Evolutionary conservation across 2,888 invertebrate species (phyloP), one percentile per base, ranked within the genome.

Genomic region (Drosophila kanekoi): DNA sequence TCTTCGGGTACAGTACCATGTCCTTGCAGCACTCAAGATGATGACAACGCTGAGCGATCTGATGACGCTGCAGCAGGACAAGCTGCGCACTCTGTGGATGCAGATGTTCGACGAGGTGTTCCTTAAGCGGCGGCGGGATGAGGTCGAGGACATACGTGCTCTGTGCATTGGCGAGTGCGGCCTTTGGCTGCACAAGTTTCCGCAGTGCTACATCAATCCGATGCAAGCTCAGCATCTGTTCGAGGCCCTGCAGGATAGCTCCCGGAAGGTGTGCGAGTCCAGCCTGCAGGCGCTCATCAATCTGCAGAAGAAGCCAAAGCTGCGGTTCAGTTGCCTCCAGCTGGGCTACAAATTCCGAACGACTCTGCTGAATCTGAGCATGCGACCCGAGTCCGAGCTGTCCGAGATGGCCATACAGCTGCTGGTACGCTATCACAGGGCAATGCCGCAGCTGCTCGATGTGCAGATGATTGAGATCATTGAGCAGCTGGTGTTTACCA

Each of bases 11-110:
- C 11, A 14, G 4, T 6, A 6, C 3, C n/a, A 11, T 37, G n/a
- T 37, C 18, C 20, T 51, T 51, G 51, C 51, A 51, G 51, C 6
- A 2, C 0, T 51, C 20, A 51, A 51, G 37, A 6, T 51, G 20
- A 51, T 51, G 51, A 51, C 35, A 3, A 9, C 37, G n/a, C 2
- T 51, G 37, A 14, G 11, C 11, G 37, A 51, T 3, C 11, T 20
- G 20, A n/a, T 23, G n/a, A 6, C 8, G 20, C 51, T 51, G 37
- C n/a, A 20, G n/a, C 6, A 37, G n/a, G 20, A 37, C 3, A 10
- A n/a, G 20, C 51, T 37, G 37, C n/a, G 11, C 2, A 2, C 1
- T 0, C 1, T 14, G 2, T 51, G 37, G 37, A 1, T 1, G 10
- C 11, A 11, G 6, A 9, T 51, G 20, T 37, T 11, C 20, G 11